These are phyloP conservation scores for Microplitis manilae DNA, from an alignment of 2,888 invertebrate species.

Conservation along the genomic window DNA sequence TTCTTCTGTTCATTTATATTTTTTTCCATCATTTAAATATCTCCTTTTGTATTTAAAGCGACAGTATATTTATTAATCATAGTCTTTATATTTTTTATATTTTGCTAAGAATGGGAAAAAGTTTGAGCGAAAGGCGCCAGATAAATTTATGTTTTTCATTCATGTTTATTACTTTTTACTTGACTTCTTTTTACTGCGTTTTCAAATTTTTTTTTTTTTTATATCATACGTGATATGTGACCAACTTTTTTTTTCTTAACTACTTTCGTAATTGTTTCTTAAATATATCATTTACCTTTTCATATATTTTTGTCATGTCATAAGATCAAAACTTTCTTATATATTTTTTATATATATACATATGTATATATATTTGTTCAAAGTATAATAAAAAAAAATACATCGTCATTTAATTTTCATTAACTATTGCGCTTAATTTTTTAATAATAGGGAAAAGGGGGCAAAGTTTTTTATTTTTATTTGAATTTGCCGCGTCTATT, in stretches of 20 bases:
- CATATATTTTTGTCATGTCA: background rate
- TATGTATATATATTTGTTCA: too few species aligned
- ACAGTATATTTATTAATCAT: background rate
- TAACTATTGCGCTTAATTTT: too few species aligned
- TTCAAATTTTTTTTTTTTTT: background rate
- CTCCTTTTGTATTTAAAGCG: background rate
- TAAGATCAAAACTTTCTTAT: background rate
- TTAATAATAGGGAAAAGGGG: too few species aligned
- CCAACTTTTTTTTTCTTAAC: background rate
- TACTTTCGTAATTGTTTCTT: background rate
- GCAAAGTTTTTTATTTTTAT: too few species aligned
- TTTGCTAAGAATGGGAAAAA: background rate
- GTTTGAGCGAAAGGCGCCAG: background rate
- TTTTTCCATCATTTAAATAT: background rate
- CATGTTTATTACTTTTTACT: too few species aligned
- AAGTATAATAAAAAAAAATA: too few species aligned
- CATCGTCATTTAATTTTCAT: too few species aligned
- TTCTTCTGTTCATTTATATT: conserved; percentile 15
- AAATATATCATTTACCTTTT: background rate
- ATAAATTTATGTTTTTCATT: background rate
- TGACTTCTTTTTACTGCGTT: too few species aligned
- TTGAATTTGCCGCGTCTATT: too few species aligned
- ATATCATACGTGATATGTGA: background rate
- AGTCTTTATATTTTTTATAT: background rate
- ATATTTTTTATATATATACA: background rate